Evolutionary conservation across 2,888 invertebrate genomes (phyloP).

Genomic region (Acrobasis repandana): DNA sequence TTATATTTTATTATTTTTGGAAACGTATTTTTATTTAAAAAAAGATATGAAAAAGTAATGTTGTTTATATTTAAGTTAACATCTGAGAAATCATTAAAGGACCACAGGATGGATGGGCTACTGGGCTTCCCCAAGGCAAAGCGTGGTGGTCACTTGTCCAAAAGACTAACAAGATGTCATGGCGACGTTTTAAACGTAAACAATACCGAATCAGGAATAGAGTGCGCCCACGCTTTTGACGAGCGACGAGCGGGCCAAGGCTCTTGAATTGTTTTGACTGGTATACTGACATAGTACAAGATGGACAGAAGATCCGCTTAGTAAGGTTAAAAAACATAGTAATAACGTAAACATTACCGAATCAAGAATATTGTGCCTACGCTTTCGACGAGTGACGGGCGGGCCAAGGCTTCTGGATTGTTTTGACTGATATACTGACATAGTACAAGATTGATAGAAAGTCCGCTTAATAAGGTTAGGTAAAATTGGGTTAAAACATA

Average conservation of each 20-base stretch:
- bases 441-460: not conserved
- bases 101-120: not conserved
- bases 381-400: not conserved
- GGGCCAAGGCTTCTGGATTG: slow-evolving; percentile 12
- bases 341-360: slow-evolving; percentile 4
- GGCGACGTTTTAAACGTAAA: not conserved
- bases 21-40: too few relatives aligned
- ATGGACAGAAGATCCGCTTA: not conserved
- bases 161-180: slow-evolving; percentile 8
- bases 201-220: slow-evolving; percentile 17
- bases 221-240: slow-evolving; percentile 2
- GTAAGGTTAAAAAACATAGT: too few relatives aligned
- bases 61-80: too few relatives aligned
- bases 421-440: not conserved
- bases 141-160: slow-evolving; percentile 1
- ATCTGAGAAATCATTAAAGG: too few relatives aligned
- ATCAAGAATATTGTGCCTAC: slow-evolving; percentile 14
- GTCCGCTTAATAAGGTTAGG: too few relatives aligned
- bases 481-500: too few relatives aligned
- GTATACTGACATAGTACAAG: not conserved
- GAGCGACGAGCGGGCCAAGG: slow-evolving; percentile 14
- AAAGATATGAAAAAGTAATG: too few relatives aligned
- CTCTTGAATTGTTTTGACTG: slow-evolving; percentile 12
- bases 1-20: too few relatives aligned
- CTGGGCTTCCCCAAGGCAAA: slow-evolving; percentile 7